Evolutionary conservation across 2,888 invertebrate genomes (phyloP), one percentile per base, ranked within the genome.

Genomic region (Marronus borbonicus): DNA sequence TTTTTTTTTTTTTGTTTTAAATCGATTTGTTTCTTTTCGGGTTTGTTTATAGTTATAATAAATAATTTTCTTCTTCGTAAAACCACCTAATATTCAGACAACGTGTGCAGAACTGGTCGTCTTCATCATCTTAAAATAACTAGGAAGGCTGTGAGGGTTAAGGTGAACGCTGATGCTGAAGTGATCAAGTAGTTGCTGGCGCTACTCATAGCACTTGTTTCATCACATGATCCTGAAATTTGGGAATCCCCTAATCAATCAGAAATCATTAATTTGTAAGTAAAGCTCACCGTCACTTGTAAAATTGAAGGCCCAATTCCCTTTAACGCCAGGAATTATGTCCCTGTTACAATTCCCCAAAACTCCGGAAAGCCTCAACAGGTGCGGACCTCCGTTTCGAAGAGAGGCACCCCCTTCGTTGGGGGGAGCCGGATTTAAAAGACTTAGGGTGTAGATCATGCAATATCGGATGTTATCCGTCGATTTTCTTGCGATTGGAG

Each of bases 231-330:
- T 77, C 82, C 82, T 82, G 39, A 36, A 36, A 36, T 36, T 36
- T 5, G 31, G 7, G 31, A 36, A 36, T 36, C 31, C 31, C 31
- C 31, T 5, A 5, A 36, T 36, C 31, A 36, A 36, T 5, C 31
- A 5, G 0, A 36, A 36, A 31, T 31, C 31, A 31, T 3, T 31
- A 4, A 31, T 31, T 31, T 31, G 3, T 4, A 31, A 31, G n/a
- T 31, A 36, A 55, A 77, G 17, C 17, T 17, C 17, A 93, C 94
- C 93, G 84, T 93, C 93, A 79, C 91, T 89, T 1, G 93, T 93
- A 83, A 94, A 92, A 86, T 93, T 93, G 87, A 93, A 93, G 0
- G 92, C 91, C 89, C 90, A 91, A 82, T 91, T 90, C 0, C 92
- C 92, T 36, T 87, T 89, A 28, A 89, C 84, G 17, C 92, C 92